Evolutionary conservation across 2,113 vertebrate species (phyloP).

Genomic region (Chauna torquata): DNA sequence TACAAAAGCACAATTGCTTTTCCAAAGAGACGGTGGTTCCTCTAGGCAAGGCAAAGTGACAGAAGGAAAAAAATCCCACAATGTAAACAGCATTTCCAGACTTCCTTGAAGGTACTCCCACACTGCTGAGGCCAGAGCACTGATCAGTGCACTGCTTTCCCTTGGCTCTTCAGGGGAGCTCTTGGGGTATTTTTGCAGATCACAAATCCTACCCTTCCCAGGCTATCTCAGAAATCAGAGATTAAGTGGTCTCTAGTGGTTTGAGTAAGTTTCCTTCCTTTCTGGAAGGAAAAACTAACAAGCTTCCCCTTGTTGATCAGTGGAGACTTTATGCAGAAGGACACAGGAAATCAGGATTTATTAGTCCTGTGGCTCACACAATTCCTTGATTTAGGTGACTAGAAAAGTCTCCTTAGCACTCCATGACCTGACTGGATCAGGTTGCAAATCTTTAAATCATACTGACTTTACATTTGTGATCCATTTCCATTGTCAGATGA

Average conservation of each 20-base stretch:
- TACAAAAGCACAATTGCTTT: not conserved
- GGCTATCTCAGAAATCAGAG: not conserved
- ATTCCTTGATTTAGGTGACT: not conserved
- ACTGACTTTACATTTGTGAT: not conserved
- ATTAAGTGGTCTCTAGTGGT: not conserved
- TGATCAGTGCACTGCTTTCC: not conserved
- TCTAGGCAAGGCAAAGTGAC: not conserved
- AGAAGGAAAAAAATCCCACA: not conserved
- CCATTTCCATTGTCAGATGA: not conserved
- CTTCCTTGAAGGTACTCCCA: not conserved
- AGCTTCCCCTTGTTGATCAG: not conserved
- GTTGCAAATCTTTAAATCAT: not conserved
- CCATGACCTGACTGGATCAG: not conserved
- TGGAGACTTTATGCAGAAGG: not conserved
- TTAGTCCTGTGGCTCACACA: not conserved
- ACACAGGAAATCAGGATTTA: not conserved
- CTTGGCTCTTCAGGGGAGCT: not conserved
- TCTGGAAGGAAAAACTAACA: not conserved
- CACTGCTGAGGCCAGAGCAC: not conserved
- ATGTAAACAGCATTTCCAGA: not conserved
- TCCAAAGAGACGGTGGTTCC: not conserved
- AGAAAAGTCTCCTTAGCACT: not conserved
- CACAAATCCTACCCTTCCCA: not conserved
- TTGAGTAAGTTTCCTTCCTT: not conserved
- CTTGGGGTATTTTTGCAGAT: not conserved